Base-by-base conservation (phyloP, 2,113 vertebrate genomes). In the Neodontobutis hainanensis region DNA sequence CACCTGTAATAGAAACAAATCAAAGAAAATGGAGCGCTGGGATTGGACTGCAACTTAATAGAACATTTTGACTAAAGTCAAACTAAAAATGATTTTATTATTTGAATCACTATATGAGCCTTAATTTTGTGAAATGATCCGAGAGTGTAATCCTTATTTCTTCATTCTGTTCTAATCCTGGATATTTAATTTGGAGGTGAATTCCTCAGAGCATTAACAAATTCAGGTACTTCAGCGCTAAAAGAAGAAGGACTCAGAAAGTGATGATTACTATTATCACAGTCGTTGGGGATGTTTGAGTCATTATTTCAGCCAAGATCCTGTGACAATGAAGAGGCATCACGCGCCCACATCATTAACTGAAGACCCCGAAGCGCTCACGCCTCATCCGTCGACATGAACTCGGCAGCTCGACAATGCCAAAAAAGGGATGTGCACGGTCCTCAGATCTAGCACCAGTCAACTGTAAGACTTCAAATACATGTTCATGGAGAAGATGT, bases 291-390 rank as follows among this genome's bases (percentile, higher is more conserved):
- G 74, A 70, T 77, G 75, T 49, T 83, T 47, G 19, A 83, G 79
- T 89, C 85, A 88, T 91, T 87, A 88, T 89, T 85, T 82, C 68
- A 87, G 66, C 81, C 72, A 72, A 77, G 74, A 77, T 82, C 67
- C 83, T 71, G 70, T 82, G 85, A 88, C 83, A 75, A 78, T 65
- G 69, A 88, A 73, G 77, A 65, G 61, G 76, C 86, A 77, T 74
- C 68, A 70, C 64, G 76, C 63, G 64, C 57, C 12, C 51, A 75
- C 74, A 87, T 90, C 88, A 82, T 89, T 87, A 80, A 82, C 75
- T 81, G 74, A 80, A 83, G 74, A 87, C 69, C 67, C 73, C 75
- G 78, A 82, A 85, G 52, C 80, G 70, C 75, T 81, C 81, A 59
- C 53, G 74, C 58, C 50, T 44, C 57, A 80, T 65, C 27, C 57